Evolutionary conservation across 2,113 vertebrate species (phyloP).

Genomic region (Tylochromis polylepis): DNA sequence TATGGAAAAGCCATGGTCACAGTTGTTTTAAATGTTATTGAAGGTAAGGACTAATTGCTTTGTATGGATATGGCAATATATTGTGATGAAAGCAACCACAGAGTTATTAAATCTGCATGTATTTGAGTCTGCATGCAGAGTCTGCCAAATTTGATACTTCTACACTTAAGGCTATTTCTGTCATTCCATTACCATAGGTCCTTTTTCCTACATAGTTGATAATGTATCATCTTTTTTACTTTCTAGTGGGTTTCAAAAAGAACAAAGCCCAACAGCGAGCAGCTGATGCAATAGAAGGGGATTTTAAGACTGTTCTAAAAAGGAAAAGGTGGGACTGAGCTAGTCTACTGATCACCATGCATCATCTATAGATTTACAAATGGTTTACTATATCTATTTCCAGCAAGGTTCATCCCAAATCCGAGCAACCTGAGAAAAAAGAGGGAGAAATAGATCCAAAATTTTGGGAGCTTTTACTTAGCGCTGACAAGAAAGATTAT

Average conservation of each 20-base stretch:
- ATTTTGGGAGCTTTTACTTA: slow-evolving; percentile 81
- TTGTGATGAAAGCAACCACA: background rate
- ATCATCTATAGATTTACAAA: background rate
- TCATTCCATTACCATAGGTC: background rate
- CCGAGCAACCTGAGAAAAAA: slow-evolving; percentile 36
- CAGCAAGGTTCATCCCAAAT: slow-evolving; percentile 53
- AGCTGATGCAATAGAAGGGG: background rate
- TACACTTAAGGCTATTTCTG: background rate
- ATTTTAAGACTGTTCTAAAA: slow-evolving; percentile 54
- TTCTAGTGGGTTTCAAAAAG: slow-evolving; percentile 82
- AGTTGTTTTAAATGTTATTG: slow-evolving; percentile 79
- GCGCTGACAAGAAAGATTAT: slow-evolving; percentile 82
- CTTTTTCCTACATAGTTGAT: background rate
- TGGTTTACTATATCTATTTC: background rate
- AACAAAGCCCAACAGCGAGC: slow-evolving; percentile 33
- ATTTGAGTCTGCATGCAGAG: background rate
- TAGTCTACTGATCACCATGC: background rate
- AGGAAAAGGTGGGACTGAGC: slow-evolving; percentile 50
- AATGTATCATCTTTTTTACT: background rate
- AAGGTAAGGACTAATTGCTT: slow-evolving; percentile 69
- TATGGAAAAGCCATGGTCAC: slow-evolving; percentile 79
- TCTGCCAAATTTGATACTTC: background rate
- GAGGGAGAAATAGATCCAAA: slow-evolving; percentile 68
- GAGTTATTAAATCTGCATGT: background rate
- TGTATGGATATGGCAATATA: background rate